Base-by-base conservation (phyloP, 2,797 vertebrate genomes). In the Acropternis orthonyx region DNA sequence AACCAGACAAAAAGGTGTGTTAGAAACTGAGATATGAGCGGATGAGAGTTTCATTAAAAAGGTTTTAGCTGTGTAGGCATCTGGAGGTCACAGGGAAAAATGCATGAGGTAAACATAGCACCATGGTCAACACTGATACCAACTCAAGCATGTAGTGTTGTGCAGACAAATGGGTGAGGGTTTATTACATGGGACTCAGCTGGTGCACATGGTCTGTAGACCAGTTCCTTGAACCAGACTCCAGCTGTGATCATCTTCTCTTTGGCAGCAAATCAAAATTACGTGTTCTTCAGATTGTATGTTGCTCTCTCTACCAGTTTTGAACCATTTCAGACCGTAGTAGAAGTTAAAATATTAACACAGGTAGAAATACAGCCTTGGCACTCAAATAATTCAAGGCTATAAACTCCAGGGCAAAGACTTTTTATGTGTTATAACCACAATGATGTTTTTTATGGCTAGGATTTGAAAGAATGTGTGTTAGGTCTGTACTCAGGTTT, bases 391-490 rank as follows among this genome's bases (percentile, higher is more conserved):
- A 63, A 19, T 91, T 84, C 28, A 28, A 56, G 59, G 15, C 72
- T 76, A 58, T 67, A 79, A 88, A 78, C 66, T 92, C 26, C n/a
- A 90, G 48, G 37, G 27, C 30, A 74, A 93, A 88, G 37, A 78
- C 43, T 81, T 37, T 37, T 63, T 84, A 54, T 16, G 18, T 93
- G 96, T 93, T 54, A 79, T 92, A 91, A 79, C 44, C 12, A 13
- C 82, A 93, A 49, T 5, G 8, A 24, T 78, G 7, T 18, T 80
- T 62, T 92, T 86, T 73, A 89, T 59, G n/a, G 20, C 44, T 88
- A 71, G 43, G 28, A 71, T 94, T 88, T 95, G 55, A 92, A 93
- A 81, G 44, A 86, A 86, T 81, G n/a, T 66, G 23, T 92, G 39
- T 72, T 80, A 87, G 56, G n/a, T 71, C 61, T 85, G n/a, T 46